Evolutionary conservation across 2,888 invertebrate species (phyloP).

Genomic region (Parnassius mnemosyne): DNA sequence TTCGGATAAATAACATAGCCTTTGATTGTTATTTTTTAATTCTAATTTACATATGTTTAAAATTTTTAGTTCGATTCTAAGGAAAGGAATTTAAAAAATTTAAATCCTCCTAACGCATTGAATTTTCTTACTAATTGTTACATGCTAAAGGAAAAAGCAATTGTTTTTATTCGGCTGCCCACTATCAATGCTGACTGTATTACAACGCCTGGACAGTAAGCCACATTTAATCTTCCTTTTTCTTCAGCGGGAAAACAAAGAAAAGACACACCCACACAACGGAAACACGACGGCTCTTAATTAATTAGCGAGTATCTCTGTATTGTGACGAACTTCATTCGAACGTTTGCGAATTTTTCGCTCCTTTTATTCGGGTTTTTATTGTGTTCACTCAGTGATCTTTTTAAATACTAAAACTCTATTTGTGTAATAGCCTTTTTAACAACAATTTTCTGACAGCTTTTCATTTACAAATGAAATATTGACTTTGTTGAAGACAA

Average conservation of each 20-base stretch:
- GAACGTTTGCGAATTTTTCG: slow-evolving; percentile 37
- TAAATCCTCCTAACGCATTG: too few species aligned
- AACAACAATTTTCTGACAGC: slow-evolving; percentile 25
- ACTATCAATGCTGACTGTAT: slow-evolving; percentile 44
- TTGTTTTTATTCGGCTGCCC: slow-evolving; percentile 34
- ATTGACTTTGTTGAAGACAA: slow-evolving; percentile 22
- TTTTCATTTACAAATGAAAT: slow-evolving; percentile 24
- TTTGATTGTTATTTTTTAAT: too few species aligned
- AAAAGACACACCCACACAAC: slow-evolving; percentile 60
- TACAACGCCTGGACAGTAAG: slow-evolving; percentile 60
- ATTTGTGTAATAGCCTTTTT: slow-evolving; percentile 23
- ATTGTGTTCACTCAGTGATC: slow-evolving; percentile 23
- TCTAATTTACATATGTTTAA: too few species aligned
- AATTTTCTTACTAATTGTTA: too few species aligned
- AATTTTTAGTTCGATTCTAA: too few species aligned
- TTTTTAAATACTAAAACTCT: slow-evolving; percentile 26
- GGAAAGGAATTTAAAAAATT: too few species aligned
- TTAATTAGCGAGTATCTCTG: slow-evolving; percentile 68
- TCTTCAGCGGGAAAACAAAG: slow-evolving; percentile 58
- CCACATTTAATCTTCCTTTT: slow-evolving; percentile 70
- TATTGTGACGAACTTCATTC: slow-evolving; percentile 53
- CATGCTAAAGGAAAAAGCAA: too few species aligned
- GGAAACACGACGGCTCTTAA: slow-evolving; percentile 63
- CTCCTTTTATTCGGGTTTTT: slow-evolving; percentile 11
- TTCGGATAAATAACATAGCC: too few species aligned